phyloP scores from a whole-genome alignment of 1,140 invertebrate genomes.

The Euwallacea fornicatus region DNA sequence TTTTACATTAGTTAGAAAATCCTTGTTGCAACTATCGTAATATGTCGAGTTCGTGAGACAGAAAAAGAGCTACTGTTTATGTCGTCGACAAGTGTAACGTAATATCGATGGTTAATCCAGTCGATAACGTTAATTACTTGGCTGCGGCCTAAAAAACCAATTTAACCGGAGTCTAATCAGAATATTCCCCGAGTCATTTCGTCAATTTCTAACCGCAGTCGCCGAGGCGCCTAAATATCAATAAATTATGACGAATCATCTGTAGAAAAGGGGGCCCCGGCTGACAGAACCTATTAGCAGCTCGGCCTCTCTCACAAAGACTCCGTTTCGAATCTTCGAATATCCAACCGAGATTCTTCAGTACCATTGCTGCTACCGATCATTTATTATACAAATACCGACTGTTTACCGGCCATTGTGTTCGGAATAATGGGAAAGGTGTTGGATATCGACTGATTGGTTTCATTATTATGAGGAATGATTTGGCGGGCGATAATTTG shows the following conservation, averaged over 20 bases:
- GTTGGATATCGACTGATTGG: constrained; percentile 22
- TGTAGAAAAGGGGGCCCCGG: constrained; percentile 35
- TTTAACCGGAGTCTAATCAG: constrained; percentile 30
- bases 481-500: background rate
- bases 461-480: constrained; percentile 25
- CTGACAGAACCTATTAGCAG: constrained; percentile 51
- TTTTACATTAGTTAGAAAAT: too few species aligned
- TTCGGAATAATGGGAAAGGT: constrained; percentile 27
- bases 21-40: too few species aligned
- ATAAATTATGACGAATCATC: constrained; percentile 46
- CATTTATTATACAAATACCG: constrained; percentile 50
- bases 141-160: constrained; percentile 20
- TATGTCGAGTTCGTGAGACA: too few species aligned
- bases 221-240: constrained; percentile 45
- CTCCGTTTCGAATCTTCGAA: constrained; percentile 39
- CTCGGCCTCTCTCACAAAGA: constrained; percentile 39
- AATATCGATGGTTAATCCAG: too few species aligned
- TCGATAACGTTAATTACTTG: background rate
- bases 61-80: too few species aligned
- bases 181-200: constrained; percentile 30
- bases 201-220: constrained; percentile 33
- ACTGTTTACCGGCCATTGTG: constrained; percentile 36
- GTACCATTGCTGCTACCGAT: constrained; percentile 45
- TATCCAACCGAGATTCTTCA: constrained; percentile 40
- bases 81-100: too few species aligned